Conservation (phyloP, 2,888 invertebrate species). For the Anagyrus pseudococci region DNA sequence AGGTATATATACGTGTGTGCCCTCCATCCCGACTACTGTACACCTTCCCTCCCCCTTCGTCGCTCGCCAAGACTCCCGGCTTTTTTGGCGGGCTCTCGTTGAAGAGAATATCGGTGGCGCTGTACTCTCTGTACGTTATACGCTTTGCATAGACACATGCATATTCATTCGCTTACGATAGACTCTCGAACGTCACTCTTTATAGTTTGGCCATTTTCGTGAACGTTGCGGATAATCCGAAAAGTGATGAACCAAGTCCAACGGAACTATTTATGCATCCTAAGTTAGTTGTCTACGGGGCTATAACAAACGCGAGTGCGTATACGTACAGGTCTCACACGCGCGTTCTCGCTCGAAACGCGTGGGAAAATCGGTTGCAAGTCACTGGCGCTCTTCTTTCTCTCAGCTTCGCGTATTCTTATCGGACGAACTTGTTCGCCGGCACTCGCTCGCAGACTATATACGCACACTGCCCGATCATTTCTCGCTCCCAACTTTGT, state of each 20-base stretch:
- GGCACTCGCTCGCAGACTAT: neutral
- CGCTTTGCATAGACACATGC: neutral
- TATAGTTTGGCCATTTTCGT: too few relatives aligned
- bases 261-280: too few relatives aligned
- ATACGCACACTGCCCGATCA: neutral
- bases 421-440: conserved; percentile 1
- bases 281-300: too few relatives aligned
- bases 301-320: neutral
- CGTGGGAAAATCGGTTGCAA: conserved; percentile 11
- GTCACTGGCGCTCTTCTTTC: neutral
- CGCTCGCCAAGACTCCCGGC: neutral
- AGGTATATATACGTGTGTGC: neutral
- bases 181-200: too few relatives aligned
- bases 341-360: too few relatives aligned
- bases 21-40: too few relatives aligned
- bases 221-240: too few relatives aligned
- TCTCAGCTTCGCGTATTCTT: conserved; percentile 8
- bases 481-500: neutral
- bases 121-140: neutral
- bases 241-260: too few relatives aligned
- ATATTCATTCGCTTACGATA: neutral
- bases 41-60: neutral
- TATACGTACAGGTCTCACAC: neutral
- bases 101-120: neutral
- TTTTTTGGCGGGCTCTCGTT: neutral